A percentile compares a stretch with the other conserved stretches of the same genome.
Conservation (phyloP, 2,888 invertebrate species). For the Proisotoma minuta region DNA sequence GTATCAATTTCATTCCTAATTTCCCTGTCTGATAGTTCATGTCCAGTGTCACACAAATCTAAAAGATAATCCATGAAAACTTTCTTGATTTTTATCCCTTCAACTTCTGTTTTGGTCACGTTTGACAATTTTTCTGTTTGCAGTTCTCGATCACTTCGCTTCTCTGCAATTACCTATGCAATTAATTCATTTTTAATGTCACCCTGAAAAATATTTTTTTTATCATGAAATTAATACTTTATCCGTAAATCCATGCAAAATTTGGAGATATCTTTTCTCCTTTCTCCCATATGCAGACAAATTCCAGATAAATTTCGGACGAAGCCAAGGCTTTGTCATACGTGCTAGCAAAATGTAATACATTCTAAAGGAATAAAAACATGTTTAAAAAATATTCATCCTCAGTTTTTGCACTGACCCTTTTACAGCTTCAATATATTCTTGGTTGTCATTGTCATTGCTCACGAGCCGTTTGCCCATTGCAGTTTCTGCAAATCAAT, state of each 20-base stretch:
- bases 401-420: too few relatives aligned
- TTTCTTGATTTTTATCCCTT: background rate
- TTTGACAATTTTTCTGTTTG: too few relatives aligned
- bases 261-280: background rate
- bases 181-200: background rate
- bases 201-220: too few relatives aligned
- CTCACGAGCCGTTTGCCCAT: background rate
- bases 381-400: background rate
- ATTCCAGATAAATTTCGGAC: conserved; percentile 8
- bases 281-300: conserved; percentile 11
- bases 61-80: conserved; percentile 22
- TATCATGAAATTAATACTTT: background rate
- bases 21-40: conserved; percentile 12
- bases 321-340: background rate
- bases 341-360: background rate
- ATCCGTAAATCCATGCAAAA: conserved; percentile 13
- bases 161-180: background rate
- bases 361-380: background rate
- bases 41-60: conserved; percentile 13
- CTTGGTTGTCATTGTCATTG: background rate
- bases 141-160: background rate
- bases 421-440: background rate
- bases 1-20: conserved; percentile 24
- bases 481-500: background rate
- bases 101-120: too few relatives aligned